Conservation (phyloP, 2,888 invertebrate genomes). For the Acrobasis consociella region DNA sequence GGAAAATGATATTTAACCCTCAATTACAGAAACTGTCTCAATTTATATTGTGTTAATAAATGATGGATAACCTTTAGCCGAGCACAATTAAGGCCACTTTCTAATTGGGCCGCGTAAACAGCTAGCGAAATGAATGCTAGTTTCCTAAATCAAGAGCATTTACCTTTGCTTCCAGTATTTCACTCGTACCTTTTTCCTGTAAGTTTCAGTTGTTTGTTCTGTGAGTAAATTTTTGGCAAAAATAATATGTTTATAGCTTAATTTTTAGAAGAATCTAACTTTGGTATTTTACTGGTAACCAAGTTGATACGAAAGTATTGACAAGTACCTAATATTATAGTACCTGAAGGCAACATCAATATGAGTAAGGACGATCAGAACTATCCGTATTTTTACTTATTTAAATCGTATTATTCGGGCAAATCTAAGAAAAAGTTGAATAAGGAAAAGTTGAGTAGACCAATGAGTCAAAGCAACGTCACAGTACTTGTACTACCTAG, state of each 20-base stretch:
- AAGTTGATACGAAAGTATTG: too few species aligned
- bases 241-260: too few species aligned
- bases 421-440: not conserved
- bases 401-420: not conserved
- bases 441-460: not conserved
- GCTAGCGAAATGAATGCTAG: not conserved
- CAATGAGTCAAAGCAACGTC: constrained; percentile 44
- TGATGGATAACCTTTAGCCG: constrained; percentile 65
- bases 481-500: constrained; percentile 44
- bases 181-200: too few species aligned
- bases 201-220: too few species aligned
- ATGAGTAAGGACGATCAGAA: too few species aligned
- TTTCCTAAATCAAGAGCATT: not conserved
- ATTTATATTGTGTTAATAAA: constrained; percentile 52
- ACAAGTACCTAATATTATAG: too few species aligned
- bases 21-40: not conserved
- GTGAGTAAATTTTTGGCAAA: too few species aligned
- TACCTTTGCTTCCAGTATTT: not conserved
- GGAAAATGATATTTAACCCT: not conserved
- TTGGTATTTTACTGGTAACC: too few species aligned
- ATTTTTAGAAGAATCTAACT: too few species aligned
- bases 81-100: constrained; percentile 42
- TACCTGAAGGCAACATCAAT: too few species aligned
- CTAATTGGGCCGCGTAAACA: constrained; percentile 60
- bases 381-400: too few species aligned